These are phyloP conservation scores for Conomelus anceps DNA, from an alignment of 2,888 invertebrate genomes.

Conservation along the genomic window DNA sequence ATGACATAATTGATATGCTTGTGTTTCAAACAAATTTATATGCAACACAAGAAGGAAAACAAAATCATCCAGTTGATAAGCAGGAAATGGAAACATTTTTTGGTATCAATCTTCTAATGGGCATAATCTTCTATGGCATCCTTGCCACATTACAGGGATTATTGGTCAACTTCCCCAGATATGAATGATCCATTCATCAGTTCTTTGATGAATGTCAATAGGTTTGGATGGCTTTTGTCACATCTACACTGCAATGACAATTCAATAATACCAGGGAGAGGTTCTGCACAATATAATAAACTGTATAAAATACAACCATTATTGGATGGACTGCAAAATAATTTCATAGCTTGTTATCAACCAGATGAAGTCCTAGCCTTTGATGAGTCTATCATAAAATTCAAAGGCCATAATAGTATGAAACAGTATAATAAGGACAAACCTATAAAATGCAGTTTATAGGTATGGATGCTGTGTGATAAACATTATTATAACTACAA, in stretches of 20 bases:
- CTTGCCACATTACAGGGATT: neutral
- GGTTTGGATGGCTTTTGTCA: neutral
- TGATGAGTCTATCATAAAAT: constrained; percentile 23
- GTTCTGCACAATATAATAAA: neutral
- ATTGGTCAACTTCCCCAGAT: neutral
- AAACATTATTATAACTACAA: neutral
- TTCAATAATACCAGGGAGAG: neutral
- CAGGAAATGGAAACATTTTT: too few relatives aligned
- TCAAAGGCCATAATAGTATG: constrained; percentile 9
- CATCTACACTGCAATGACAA: neutral
- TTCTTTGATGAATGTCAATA: neutral
- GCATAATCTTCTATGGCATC: neutral
- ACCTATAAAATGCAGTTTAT: constrained; percentile 20
- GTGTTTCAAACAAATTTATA: too few relatives aligned
- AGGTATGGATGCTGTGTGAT: constrained; percentile 17
- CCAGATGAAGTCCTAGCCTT: constrained; percentile 1
- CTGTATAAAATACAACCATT: neutral
- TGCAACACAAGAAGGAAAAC: too few relatives aligned
- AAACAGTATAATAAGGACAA: constrained; percentile 19
- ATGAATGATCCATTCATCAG: neutral
- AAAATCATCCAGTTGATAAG: too few relatives aligned
- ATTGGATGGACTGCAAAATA: neutral
- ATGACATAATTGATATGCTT: too few relatives aligned
- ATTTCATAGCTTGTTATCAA: neutral
- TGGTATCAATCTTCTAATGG: neutral